These are phyloP conservation scores for Cabera pusaria DNA, from an alignment of 2,888 invertebrate genomes.

Conservation along the genomic window DNA sequence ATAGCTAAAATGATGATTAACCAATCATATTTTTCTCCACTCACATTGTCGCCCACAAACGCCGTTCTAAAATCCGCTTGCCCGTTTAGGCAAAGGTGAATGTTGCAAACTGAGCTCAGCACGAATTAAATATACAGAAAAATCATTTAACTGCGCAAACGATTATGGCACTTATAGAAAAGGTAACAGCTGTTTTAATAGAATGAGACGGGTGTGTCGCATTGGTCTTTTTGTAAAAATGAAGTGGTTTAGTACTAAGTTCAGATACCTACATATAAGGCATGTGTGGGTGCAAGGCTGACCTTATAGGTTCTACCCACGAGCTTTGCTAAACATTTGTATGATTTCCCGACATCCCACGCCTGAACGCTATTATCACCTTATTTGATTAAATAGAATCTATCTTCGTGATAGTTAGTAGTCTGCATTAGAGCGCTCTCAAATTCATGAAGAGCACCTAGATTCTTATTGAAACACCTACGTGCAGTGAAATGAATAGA, in stretches of 20 bases:
- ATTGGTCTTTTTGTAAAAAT: slow-evolving; percentile 34
- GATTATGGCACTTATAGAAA: slow-evolving; percentile 22
- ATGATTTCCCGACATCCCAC: slow-evolving; percentile 77
- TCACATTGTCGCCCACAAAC: slow-evolving; percentile 66
- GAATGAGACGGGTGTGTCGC: slow-evolving; percentile 22
- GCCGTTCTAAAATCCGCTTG: slow-evolving; percentile 80
- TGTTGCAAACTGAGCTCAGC: slow-evolving; percentile 65
- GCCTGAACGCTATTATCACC: slow-evolving; percentile 61
- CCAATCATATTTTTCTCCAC: slow-evolving; percentile 48
- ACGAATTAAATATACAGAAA: slow-evolving; percentile 38
- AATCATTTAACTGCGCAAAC: slow-evolving; percentile 14
- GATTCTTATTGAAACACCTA: slow-evolving; percentile 1
- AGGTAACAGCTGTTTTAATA: slow-evolving; percentile 34
- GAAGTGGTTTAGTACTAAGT: slow-evolving; percentile 56
- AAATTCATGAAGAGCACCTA: slow-evolving; percentile 6
- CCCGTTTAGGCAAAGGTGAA: slow-evolving; percentile 82
- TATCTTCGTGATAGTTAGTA: slow-evolving; percentile 18
- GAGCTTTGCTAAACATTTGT: slow-evolving; percentile 68
- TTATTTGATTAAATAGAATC: slow-evolving; percentile 44
- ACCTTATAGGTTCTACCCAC: slow-evolving; percentile 80
- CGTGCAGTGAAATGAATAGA: neutral
- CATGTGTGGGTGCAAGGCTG: slow-evolving; percentile 81
- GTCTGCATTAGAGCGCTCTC: slow-evolving; percentile 1
- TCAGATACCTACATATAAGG: slow-evolving; percentile 70
- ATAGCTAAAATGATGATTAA: slow-evolving; percentile 8